Evolutionary conservation across 2,797 vertebrate genomes (phyloP).

Genomic region (Yasuhikotakia modesta): DNA sequence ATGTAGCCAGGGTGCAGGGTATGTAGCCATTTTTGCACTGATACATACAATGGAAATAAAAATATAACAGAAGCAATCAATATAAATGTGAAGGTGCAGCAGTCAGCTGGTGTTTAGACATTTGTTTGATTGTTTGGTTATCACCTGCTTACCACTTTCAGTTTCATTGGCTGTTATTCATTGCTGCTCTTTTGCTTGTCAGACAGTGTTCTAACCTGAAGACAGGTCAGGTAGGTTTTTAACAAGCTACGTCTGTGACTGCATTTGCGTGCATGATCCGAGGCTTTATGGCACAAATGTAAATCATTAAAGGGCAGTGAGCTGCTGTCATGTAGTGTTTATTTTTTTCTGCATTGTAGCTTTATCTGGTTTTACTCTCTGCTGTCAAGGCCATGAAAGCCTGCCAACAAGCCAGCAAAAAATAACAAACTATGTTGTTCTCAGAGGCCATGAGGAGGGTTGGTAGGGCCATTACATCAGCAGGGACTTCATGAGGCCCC

Average conservation of each 20-base stretch:
- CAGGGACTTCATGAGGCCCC: background rate
- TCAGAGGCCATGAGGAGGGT: background rate
- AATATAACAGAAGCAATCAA: background rate
- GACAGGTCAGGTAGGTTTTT: background rate
- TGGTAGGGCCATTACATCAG: background rate
- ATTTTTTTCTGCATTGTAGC: background rate
- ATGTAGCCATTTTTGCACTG: too few species aligned
- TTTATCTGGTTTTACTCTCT: background rate
- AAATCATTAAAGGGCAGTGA: background rate
- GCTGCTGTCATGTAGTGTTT: background rate
- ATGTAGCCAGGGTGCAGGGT: too few species aligned
- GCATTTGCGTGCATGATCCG: too few species aligned
- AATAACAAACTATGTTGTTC: background rate
- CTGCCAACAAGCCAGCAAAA: background rate
- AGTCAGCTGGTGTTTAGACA: background rate
- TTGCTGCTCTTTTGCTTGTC: background rate
- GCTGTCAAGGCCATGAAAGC: background rate
- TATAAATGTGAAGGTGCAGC: background rate
- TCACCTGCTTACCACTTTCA: too few species aligned
- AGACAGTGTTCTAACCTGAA: background rate
- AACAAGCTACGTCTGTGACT: background rate
- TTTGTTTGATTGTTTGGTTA: background rate
- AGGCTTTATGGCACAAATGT: background rate
- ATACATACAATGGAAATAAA: too few species aligned
- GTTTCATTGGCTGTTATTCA: background rate